phyloP scores from a whole-genome alignment of 2,888 invertebrate species.

The Norana najaformis region DNA sequence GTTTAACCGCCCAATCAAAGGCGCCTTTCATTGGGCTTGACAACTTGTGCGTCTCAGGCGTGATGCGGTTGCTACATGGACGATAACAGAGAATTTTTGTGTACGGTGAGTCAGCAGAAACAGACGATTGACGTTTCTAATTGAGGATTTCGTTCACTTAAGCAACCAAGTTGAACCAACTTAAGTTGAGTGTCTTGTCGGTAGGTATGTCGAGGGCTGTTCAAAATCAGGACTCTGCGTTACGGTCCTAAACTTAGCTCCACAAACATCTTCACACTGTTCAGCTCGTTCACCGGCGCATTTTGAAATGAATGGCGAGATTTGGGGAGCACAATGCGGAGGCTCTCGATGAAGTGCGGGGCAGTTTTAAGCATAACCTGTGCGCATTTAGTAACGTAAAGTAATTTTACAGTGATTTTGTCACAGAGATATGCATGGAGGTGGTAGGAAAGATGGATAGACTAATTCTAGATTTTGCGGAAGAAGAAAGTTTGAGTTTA shows the following conservation, averaged over 20 bases:
- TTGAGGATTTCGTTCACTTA: neutral
- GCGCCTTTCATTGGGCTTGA: neutral
- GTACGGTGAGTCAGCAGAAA: neutral
- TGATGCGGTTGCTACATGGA: neutral
- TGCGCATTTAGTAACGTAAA: too few relatives aligned
- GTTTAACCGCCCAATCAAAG: neutral
- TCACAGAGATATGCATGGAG: too few relatives aligned
- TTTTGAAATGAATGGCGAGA: neutral
- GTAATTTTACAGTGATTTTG: too few relatives aligned
- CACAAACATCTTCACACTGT: neutral
- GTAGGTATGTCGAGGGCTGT: constrained; percentile 3
- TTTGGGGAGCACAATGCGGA: neutral
- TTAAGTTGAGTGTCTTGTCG: neutral
- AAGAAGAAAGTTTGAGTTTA: too few relatives aligned
- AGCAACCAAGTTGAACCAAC: neutral
- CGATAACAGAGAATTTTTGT: neutral
- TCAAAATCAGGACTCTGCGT: neutral
- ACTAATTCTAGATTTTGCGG: too few relatives aligned
- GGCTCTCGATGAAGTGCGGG: neutral
- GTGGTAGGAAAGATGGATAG: too few relatives aligned
- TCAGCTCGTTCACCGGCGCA: neutral
- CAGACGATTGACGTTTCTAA: neutral
- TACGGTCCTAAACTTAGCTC: neutral
- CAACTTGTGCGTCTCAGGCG: neutral
- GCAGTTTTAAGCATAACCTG: neutral